Conservation (phyloP, 2,888 invertebrate genomes). For the Tetrapedia diversipes region DNA sequence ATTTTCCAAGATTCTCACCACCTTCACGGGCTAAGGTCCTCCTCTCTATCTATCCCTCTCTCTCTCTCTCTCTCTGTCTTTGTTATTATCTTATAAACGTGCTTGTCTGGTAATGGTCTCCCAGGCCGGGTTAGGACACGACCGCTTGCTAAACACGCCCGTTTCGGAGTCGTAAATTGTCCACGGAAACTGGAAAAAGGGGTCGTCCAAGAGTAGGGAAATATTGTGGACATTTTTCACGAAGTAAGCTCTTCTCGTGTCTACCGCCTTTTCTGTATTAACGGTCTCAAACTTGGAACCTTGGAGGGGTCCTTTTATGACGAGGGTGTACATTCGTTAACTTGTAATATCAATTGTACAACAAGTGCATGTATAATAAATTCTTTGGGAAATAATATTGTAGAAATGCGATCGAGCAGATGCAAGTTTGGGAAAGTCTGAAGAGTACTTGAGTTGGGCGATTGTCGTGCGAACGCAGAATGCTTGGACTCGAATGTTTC, state of each 20-base stretch:
- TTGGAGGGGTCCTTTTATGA: too few relatives aligned
- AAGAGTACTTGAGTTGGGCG: too few relatives aligned
- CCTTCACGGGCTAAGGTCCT: constrained; percentile 42
- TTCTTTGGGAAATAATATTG: too few relatives aligned
- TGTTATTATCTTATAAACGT: constrained; percentile 67
- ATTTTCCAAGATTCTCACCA: constrained; percentile 70
- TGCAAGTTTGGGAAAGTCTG: too few relatives aligned
- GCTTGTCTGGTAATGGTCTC: constrained; percentile 62
- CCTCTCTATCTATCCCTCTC: neutral
- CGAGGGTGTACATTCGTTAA: too few relatives aligned
- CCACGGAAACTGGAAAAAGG: constrained; percentile 47
- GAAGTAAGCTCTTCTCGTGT: neutral
- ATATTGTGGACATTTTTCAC: constrained; percentile 58
- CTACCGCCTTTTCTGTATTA: too few relatives aligned
- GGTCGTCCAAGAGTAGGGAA: constrained; percentile 31
- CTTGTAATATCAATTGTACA: too few relatives aligned
- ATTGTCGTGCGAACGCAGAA: too few relatives aligned
- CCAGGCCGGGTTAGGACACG: constrained; percentile 53
- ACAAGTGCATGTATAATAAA: too few relatives aligned
- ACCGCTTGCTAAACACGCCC: constrained; percentile 66
- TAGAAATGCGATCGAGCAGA: too few relatives aligned
- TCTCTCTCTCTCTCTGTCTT: constrained; percentile 4
- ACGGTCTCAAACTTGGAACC: too few relatives aligned
- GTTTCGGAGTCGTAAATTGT: constrained; percentile 62
- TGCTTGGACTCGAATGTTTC: too few relatives aligned